These are phyloP conservation scores for Sitta carolinensis DNA, from an alignment of 2,797 vertebrate species.

Conservation along the genomic window DNA sequence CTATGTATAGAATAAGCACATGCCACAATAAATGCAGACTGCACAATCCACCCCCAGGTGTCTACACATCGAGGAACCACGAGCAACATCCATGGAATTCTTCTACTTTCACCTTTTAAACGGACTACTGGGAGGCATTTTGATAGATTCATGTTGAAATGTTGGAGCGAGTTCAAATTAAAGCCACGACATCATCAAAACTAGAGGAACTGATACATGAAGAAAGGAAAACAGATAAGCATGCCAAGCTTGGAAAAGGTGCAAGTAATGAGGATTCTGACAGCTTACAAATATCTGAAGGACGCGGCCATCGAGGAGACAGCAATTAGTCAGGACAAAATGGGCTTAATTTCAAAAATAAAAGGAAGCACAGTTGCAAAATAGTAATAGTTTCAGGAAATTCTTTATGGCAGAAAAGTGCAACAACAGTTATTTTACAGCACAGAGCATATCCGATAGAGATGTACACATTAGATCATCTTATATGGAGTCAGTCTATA, in stretches of 20 bases:
- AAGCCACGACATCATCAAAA: not conserved
- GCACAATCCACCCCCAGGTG: not conserved
- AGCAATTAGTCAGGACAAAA: not conserved
- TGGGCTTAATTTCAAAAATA: not conserved
- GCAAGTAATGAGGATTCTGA: not conserved
- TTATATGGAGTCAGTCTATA: not conserved
- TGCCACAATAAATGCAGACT: not conserved
- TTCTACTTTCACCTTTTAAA: not conserved
- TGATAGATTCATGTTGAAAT: not conserved
- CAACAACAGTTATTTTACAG: not conserved
- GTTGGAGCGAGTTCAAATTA: not conserved
- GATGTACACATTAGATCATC: not conserved
- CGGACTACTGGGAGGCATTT: not conserved
- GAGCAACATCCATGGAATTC: not conserved
- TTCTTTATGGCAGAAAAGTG: not conserved
- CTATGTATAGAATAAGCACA: constrained; percentile 8
- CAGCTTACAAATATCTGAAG: not conserved
- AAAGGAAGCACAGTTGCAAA: not conserved
- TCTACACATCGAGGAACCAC: not conserved
- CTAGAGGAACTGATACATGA: not conserved
- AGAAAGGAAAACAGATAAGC: not conserved
- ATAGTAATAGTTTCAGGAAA: not conserved
- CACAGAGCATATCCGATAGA: fast-evolving
- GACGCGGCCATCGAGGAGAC: not conserved
- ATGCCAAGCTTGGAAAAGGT: not conserved